phyloP scores from a whole-genome alignment of 1,140 invertebrate genomes.

The Drosophila mayri region DNA sequence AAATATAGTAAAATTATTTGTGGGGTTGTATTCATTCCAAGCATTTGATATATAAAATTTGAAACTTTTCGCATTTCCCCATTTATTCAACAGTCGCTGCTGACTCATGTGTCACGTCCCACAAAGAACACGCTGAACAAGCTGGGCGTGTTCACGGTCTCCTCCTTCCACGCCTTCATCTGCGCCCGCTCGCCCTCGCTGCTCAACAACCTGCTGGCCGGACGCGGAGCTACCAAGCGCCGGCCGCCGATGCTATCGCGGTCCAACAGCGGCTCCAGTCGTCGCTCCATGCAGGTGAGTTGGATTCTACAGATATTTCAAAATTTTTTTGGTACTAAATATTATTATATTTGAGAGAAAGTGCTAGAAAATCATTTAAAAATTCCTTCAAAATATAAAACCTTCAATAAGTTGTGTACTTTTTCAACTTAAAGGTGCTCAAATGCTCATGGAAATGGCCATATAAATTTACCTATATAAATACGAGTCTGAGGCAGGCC shows the following conservation, averaged over 20 bases:
- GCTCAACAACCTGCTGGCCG: constrained; percentile 95
- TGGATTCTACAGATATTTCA: neutral
- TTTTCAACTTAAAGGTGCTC: constrained; percentile 5
- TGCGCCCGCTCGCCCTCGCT: constrained; percentile 96
- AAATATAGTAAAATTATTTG: constrained; percentile 27
- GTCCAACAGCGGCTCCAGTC: constrained; percentile 94
- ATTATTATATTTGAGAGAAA: too few relatives aligned
- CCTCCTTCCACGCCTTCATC: constrained; percentile 98
- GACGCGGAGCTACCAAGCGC: constrained; percentile 94
- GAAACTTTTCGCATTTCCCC: constrained; percentile 7
- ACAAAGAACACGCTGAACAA: constrained; percentile 98
- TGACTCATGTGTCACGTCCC: constrained; percentile 97
- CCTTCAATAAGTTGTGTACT: neutral
- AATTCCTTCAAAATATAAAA: neutral
- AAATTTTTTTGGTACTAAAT: too few relatives aligned
- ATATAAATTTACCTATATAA: constrained; percentile 14
- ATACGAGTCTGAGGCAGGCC: constrained; percentile 3
- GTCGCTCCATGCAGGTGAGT: constrained; percentile 91
- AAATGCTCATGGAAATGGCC: neutral
- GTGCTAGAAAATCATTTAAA: neutral
- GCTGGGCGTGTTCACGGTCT: constrained; percentile 98
- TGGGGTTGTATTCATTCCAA: constrained; percentile 7
- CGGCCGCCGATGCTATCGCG: constrained; percentile 93
- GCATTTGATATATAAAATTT: constrained; percentile 3
- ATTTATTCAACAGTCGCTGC: constrained; percentile 90